Evolutionary conservation across 2,797 vertebrate genomes (phyloP), one percentile per base, ranked within the genome.

Genomic region (Microctenopoma steveboyesi): DNA sequence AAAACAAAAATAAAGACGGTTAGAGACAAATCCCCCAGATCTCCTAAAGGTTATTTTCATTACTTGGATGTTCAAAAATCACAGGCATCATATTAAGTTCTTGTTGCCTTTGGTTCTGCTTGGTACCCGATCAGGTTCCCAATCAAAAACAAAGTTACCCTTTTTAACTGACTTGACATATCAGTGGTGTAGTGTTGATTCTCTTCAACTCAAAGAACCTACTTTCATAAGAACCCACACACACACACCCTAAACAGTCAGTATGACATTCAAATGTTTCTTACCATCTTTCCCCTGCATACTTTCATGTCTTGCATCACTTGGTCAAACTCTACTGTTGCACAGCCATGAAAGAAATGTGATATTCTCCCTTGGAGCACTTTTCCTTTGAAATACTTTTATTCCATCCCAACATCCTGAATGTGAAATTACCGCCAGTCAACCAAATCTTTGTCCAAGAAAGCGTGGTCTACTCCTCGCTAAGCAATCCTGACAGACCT

Each of bases 351-450:
- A 27, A 64, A 59, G 15, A 51, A 30, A 67, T 68, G 76, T 52
- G n/a, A 18, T 47, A 25, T 53, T 57, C 49, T 61, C 30, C 12
- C 61, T 53, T 28, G 5, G 16, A 63, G 33, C 25, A 37, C 33
- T 64, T 78, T 63, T 12, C 49, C 64, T 58, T 63, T 53, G 33
- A 81, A 61, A 72, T 72, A 45, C 74, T 46, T 68, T 65, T 42
- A 52, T 49, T 75, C 49, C 47, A 33, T 53, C 52, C 71, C 18
- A 46, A 47, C 48, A 74, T 60, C 54, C 42, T 16, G 51, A 67
- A 56, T 79, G 72, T 83, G 67, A 84, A 84, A 71, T 74, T 60
- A 69, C 49, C 45, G 64, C 51, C 54, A 81, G 56, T 25, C 69
- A 67, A 57, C 64, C 57, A 74, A 62, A 72, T 72, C 65, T 74